These are phyloP conservation scores for Rhabdophis nuchalis DNA, from an alignment of 2,797 vertebrate genomes.

Conservation along the genomic window DNA sequence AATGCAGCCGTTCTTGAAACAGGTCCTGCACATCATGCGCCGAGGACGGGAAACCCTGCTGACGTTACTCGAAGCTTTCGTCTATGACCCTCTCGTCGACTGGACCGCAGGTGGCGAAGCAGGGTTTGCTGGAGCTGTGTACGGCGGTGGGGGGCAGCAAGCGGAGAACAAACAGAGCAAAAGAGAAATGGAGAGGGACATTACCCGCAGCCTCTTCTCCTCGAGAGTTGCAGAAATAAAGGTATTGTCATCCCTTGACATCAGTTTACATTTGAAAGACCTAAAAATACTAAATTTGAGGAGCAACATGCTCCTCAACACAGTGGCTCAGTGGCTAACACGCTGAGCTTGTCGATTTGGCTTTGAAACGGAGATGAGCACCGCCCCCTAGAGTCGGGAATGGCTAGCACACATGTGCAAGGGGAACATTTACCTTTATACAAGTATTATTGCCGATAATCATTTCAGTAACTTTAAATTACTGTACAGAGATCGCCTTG, in stretches of 20 bases:
- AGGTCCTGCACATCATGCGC: slow-evolving; percentile 98
- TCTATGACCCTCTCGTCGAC: slow-evolving; percentile 97
- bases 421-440: no score
- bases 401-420: no score
- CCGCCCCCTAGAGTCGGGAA: no score
- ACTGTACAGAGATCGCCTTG: not conserved
- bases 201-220: slow-evolving; percentile 97
- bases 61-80: slow-evolving; percentile 93
- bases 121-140: slow-evolving; percentile 95
- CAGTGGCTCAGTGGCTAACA: no score
- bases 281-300: not conserved
- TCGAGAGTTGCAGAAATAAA: slow-evolving; percentile 98
- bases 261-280: not conserved
- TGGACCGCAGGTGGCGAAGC: slow-evolving; percentile 98
- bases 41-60: slow-evolving; percentile 93
- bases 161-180: slow-evolving; percentile 97
- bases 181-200: slow-evolving; percentile 97
- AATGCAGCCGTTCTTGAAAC: not conserved
- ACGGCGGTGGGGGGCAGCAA: slow-evolving; percentile 95
- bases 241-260: slow-evolving; percentile 44
- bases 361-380: no score
- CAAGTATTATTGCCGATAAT: not conserved
- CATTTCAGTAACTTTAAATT: not conserved
- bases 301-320: no score
- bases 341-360: no score